Conservation (phyloP, 2,888 invertebrate genomes). For the Oxytorus armatus region DNA sequence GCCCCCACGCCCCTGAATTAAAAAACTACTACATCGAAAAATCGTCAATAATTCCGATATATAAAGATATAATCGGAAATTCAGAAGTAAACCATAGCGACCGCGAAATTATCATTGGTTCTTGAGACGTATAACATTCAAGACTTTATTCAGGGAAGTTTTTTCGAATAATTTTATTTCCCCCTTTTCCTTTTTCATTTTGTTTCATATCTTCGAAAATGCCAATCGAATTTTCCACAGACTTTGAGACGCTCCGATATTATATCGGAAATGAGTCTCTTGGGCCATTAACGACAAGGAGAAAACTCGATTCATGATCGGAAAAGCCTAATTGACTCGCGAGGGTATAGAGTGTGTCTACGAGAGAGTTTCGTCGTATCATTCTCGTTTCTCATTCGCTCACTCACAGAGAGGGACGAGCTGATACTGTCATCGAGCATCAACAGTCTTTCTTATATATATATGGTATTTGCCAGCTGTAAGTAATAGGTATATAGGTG, state of each 20-base stretch:
- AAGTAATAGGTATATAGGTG: constrained; percentile 1
- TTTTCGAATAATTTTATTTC: neutral
- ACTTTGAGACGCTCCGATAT: neutral
- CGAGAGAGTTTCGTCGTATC: constrained; percentile 19
- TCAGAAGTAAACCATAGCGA: too few species aligned
- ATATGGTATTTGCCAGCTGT: neutral
- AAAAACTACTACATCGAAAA: too few species aligned
- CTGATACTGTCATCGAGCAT: too few species aligned
- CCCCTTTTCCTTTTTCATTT: neutral
- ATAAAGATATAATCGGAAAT: too few species aligned
- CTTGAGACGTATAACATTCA: too few species aligned
- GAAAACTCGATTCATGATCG: constrained; percentile 48
- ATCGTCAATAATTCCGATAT: too few species aligned
- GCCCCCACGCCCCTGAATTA: too few species aligned
- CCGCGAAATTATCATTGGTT: too few species aligned
- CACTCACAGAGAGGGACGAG: too few species aligned
- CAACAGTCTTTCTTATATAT: too few species aligned
- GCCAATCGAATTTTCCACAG: neutral
- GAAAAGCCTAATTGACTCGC: constrained; percentile 50
- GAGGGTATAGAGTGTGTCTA: too few species aligned
- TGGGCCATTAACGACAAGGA: neutral
- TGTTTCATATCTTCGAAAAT: neutral
- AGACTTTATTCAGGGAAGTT: too few species aligned
- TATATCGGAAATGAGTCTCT: neutral
- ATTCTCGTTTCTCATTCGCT: constrained; percentile 26